phyloP scores from a whole-genome alignment of 2,797 vertebrate genomes.

The Macropodus opercularis region DNA sequence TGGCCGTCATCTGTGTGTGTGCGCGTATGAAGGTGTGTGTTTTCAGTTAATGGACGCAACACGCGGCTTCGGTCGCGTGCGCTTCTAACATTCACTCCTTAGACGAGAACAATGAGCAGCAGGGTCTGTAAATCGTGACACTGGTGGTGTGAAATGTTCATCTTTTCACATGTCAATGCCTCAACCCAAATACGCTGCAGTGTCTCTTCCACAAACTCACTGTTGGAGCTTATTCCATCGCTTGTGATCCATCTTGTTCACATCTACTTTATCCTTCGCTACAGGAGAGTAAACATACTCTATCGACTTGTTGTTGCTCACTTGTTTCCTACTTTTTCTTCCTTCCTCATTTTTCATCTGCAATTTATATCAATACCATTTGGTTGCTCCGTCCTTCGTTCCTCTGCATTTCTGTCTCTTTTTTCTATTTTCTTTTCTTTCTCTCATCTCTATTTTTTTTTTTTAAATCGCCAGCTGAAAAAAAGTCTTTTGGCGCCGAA shows the following conservation, averaged over 20 bases:
- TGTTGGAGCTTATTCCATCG: conserved; percentile 31
- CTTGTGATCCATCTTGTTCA: conserved; percentile 34
- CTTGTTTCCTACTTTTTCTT: conserved; percentile 3
- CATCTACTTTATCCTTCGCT: not conserved
- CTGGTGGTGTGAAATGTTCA: too few species aligned
- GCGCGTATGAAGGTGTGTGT: conserved; percentile 2
- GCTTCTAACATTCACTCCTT: too few species aligned
- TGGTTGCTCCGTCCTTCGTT: not conserved
- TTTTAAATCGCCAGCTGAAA: conserved; percentile 75
- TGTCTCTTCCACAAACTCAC: too few species aligned
- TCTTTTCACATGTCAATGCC: too few species aligned
- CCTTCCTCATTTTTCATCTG: not conserved
- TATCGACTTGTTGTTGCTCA: not conserved
- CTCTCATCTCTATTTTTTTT: conserved; percentile 74
- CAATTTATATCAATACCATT: not conserved
- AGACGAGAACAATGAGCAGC: too few species aligned
- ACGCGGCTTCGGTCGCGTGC: not conserved
- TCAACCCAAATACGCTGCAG: too few species aligned
- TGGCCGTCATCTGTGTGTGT: conserved; percentile 25
- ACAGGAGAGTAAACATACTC: not conserved
- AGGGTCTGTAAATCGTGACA: too few species aligned
- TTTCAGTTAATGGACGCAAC: not conserved
- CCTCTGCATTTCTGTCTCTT: not conserved
- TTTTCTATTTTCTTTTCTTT: not conserved
- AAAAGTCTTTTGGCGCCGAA: conserved; percentile 79